phyloP scores from a whole-genome alignment of 2,888 invertebrate genomes.

The Zelleria hepariella region DNA sequence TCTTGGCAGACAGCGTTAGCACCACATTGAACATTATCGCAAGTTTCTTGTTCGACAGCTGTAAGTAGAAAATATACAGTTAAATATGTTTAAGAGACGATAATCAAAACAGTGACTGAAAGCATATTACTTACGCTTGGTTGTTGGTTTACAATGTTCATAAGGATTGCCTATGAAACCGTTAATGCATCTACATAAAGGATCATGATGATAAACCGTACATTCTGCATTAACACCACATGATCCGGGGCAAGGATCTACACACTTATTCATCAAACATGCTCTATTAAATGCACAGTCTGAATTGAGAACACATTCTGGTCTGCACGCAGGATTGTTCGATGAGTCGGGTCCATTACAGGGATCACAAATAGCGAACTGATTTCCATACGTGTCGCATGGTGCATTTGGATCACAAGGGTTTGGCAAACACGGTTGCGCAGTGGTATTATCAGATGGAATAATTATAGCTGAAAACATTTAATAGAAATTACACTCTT shows the following conservation, averaged over 20 bases:
- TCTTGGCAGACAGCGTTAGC: constrained; percentile 80
- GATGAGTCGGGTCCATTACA: constrained; percentile 78
- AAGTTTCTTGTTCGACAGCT: constrained; percentile 69
- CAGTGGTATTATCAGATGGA: constrained; percentile 72
- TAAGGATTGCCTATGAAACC: constrained; percentile 83
- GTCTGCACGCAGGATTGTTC: constrained; percentile 82
- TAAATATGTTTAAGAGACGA: no score
- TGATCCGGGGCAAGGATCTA: constrained; percentile 84
- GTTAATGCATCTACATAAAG: constrained; percentile 78
- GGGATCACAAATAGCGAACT: constrained; percentile 85
- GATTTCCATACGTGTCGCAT: constrained; percentile 80
- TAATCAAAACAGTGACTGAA: no score
- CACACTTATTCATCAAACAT: constrained; percentile 80
- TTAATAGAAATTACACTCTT: not conserved
- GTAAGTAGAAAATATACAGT: constrained; percentile 24
- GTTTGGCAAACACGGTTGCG: constrained; percentile 81
- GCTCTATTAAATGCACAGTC: constrained; percentile 85
- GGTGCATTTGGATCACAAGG: constrained; percentile 79
- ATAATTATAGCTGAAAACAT: constrained; percentile 60
- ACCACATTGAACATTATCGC: constrained; percentile 79
- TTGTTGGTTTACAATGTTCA: constrained; percentile 77
- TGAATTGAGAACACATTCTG: constrained; percentile 85
- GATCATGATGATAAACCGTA: constrained; percentile 78
- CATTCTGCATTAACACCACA: constrained; percentile 83
- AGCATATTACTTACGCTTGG: constrained; percentile 67